Base-by-base conservation (phyloP, 2,888 invertebrate species). In the Operophtera brumata region DNA sequence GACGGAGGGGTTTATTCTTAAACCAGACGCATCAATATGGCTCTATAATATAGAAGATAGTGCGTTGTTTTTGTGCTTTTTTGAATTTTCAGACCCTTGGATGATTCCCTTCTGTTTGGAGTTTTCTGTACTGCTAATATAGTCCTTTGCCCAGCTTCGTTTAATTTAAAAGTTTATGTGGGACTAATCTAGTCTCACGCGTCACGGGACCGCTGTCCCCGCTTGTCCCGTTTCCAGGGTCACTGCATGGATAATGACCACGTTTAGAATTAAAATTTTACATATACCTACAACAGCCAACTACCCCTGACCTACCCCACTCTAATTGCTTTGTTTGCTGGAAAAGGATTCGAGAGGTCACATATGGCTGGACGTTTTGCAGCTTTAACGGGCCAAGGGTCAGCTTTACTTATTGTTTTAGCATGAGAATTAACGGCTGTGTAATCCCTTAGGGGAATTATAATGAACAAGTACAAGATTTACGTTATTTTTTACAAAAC, bases 161-260 rank as follows among this genome's bases (percentile, higher is more conserved):
- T 78, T 81, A 78, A 80, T 80, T 83, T 80, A 75, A 82, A 78
- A 81, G 75, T 80, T 79, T 75, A 80, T 81, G 77, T 70, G 73
- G 78, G 77, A 72, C 75, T 82, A 79, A 82, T 81, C 80, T 82
- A 77, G 66, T 59, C 68, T 68, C 54, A 69, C 70, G 57, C 66
- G 73, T 77, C 74, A 70, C 64, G 71, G 68, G 75, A 77, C 75
- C 73, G 65, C 67, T 71, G 74, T 56, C 77, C 71, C 66, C 66
- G 60, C 59, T 57, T 60, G 65, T 67, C 69, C 67, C 61, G 46
- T 61, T 63, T 59, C 61, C 68, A 66, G 63, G 71, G 76, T 67
- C 66, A 65, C 70, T 75, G 78, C 71, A 75, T 77, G 75, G 77
- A 74, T 77, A 80, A 80, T 77, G 71, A 73, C 74, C 69, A 72